phyloP scores from a whole-genome alignment of 2,888 invertebrate genomes.

The Anthophora plumipes region DNA sequence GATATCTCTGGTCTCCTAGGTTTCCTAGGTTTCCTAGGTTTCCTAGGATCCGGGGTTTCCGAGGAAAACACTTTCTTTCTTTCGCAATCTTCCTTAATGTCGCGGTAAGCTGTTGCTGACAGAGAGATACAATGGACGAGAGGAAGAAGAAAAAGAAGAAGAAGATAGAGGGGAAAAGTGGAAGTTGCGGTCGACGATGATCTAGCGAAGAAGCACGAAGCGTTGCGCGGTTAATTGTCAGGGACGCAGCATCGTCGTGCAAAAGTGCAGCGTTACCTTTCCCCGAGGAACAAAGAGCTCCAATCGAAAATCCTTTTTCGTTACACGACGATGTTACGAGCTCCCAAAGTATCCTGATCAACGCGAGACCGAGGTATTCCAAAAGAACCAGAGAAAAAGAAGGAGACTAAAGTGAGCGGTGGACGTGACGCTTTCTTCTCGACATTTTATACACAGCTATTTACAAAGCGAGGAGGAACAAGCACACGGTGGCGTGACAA shows the following conservation, averaged over 20 bases:
- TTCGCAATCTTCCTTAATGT: background rate
- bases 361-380: constrained; percentile 1
- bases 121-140: background rate
- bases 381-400: background rate
- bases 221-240: constrained; percentile 28
- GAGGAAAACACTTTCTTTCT: background rate
- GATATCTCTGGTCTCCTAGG: background rate
- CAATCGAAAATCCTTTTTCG: background rate
- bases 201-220: constrained; percentile 19
- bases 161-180: background rate
- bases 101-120: background rate
- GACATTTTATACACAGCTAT: constrained; percentile 22
- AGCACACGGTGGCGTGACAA: constrained; percentile 47
- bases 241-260: background rate
- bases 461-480: constrained; percentile 26
- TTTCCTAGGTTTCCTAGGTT: background rate
- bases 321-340: background rate
- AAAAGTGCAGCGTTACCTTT: background rate
- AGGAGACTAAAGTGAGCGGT: background rate
- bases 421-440: constrained; percentile 42
- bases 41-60: background rate
- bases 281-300: no score
- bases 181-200: constrained; percentile 13
- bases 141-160: background rate
- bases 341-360: background rate